Conservation (phyloP, 23 tunicate genomes). For the Ciona savignyi region DNA sequence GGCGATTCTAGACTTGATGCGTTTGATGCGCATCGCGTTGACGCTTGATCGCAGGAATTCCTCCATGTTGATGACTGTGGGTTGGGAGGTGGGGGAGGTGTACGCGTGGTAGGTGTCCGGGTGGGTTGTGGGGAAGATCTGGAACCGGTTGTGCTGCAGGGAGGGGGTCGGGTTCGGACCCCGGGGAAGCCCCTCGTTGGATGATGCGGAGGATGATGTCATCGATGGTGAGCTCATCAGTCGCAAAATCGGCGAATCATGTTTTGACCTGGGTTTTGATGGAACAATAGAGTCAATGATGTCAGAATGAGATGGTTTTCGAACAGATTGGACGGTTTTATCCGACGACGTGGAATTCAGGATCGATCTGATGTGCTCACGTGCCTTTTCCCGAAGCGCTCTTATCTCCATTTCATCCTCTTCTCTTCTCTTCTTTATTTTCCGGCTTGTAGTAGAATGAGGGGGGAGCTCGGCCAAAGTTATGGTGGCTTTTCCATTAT, state of each 20-base stretch:
- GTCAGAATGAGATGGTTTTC: not conserved
- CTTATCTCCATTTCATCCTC: conserved; percentile 20
- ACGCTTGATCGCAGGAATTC: conserved; percentile 6
- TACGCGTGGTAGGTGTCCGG: conserved; percentile 48
- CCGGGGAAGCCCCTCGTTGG: conserved; percentile 5
- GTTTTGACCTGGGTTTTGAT: not conserved
- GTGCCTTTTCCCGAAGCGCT: conserved; percentile 10
- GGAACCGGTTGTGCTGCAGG: conserved; percentile 31
- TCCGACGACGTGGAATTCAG: not conserved
- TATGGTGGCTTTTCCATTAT: not conserved
- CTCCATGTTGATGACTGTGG: conserved; percentile 46
- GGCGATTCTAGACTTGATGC: not conserved
- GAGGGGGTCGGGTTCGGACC: conserved; percentile 57
- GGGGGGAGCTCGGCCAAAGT: conserved; percentile 5
- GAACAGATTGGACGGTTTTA: not conserved
- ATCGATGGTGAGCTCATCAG: conserved; percentile 5
- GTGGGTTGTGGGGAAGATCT: conserved; percentile 39
- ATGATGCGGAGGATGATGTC: conserved; percentile 7
- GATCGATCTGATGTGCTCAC: conserved; percentile 11
- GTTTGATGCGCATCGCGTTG: not conserved
- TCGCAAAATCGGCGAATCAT: not conserved
- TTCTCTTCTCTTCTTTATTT: conserved; percentile 11
- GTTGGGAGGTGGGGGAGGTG: conserved; percentile 17
- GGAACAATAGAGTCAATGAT: not conserved
- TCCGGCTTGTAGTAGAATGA: conserved; percentile 24